These are phyloP conservation scores for Apamea crenata DNA, from an alignment of 2,888 invertebrate species.

Conservation along the genomic window DNA sequence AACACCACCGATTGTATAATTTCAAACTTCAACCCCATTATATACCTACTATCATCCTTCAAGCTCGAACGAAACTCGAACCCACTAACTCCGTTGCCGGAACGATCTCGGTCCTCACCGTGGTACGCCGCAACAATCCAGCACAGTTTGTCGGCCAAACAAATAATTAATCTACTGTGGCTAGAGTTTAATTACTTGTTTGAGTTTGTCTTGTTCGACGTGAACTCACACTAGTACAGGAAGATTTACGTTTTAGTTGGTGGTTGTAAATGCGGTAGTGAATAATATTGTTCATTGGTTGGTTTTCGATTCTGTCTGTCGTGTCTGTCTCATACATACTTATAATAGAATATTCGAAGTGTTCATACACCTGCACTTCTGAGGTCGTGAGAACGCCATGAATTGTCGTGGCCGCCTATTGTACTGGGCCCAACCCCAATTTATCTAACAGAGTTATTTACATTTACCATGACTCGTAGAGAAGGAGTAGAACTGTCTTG, in stretches of 20 bases:
- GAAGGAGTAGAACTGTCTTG: too few species aligned
- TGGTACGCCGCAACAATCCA: constrained; percentile 71
- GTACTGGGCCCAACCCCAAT: too few species aligned
- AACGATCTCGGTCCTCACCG: constrained; percentile 53
- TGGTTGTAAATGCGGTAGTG: not conserved
- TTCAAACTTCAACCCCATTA: not conserved
- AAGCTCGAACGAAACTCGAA: constrained; percentile 55
- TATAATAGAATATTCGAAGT: too few species aligned
- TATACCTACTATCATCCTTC: not conserved
- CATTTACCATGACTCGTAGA: too few species aligned
- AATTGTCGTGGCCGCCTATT: too few species aligned
- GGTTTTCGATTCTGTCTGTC: too few species aligned
- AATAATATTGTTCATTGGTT: too few species aligned
- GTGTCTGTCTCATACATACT: too few species aligned
- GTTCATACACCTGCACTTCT: too few species aligned
- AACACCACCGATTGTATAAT: too few species aligned
- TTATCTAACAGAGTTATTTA: too few species aligned
- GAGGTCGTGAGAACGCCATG: too few species aligned
- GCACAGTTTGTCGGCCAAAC: constrained; percentile 83
- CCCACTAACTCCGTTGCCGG: constrained; percentile 2
- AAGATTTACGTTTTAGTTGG: constrained; percentile 24
- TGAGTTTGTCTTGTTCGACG: constrained; percentile 79
- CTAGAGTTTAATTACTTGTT: constrained; percentile 88
- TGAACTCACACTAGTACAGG: constrained; percentile 41
- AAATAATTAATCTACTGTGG: constrained; percentile 87